Percentiles rank a stretch among this genome's conserved stretches.
These are phyloP conservation scores for Cataglyphis altisquamis DNA, from an alignment of 2,888 invertebrate genomes.

Conservation along the genomic window DNA sequence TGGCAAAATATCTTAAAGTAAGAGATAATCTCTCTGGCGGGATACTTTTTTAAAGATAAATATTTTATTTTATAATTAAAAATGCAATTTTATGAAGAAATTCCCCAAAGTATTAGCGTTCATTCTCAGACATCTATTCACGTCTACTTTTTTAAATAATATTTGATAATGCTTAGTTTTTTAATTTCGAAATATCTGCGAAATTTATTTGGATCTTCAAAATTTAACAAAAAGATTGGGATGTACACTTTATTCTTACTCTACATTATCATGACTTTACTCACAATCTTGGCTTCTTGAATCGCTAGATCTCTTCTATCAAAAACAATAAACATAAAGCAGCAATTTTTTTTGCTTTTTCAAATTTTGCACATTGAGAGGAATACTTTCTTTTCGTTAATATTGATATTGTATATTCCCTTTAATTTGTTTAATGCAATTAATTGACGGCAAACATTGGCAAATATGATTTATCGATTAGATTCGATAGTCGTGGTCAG, in stretches of 20 bases:
- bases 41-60: not conserved
- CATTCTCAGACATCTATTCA: not conserved
- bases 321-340: no score
- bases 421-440: no score
- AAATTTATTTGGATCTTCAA: not conserved
- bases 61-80: not conserved
- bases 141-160: not conserved
- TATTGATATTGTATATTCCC: no score
- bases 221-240: not conserved
- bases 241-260: not conserved
- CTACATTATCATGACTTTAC: not conserved
- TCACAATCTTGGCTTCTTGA: not conserved
- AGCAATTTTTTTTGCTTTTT: no score
- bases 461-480: no score
- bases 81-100: not conserved
- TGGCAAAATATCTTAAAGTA: not conserved
- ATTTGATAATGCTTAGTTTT: not conserved
- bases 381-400: no score
- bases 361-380: no score
- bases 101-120: not conserved
- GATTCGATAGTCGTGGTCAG: no score
- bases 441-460: no score
- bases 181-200: not conserved
- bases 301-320: no score
- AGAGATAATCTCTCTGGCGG: not conserved